Conservation (phyloP, 2,113 vertebrate species). For the Carollia perspicillata region DNA sequence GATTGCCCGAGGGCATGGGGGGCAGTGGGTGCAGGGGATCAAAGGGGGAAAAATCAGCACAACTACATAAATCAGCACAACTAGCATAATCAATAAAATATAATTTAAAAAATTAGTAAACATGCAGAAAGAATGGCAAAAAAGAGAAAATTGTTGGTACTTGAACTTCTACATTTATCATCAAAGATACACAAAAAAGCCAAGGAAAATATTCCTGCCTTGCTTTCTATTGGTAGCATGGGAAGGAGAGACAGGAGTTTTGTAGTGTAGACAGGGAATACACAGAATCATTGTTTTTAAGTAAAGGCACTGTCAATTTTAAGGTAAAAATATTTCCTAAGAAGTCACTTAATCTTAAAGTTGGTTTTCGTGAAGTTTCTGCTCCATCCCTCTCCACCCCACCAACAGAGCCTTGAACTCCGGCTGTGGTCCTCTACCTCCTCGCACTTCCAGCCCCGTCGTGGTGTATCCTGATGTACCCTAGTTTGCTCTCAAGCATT, state of each 20-base stretch:
- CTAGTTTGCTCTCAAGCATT: background rate
- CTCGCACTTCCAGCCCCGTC: background rate
- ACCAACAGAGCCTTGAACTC: background rate
- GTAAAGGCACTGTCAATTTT: background rate
- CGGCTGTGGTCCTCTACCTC: background rate
- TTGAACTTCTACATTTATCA: background rate
- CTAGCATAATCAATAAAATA: too few relatives aligned
- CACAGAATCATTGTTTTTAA: background rate
- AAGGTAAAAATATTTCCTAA: background rate
- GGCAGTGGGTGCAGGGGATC: too few relatives aligned
- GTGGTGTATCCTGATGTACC: background rate
- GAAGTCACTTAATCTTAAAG: background rate
- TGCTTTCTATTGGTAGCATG: background rate
- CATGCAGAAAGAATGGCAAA: too few relatives aligned
- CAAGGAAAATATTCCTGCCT: background rate
- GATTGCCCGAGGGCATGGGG: too few relatives aligned
- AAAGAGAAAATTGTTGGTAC: background rate
- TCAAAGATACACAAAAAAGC: background rate
- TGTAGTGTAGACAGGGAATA: background rate
- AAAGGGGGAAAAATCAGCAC: too few relatives aligned
- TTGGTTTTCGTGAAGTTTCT: background rate
- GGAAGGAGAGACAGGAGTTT: background rate
- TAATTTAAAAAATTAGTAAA: too few relatives aligned
- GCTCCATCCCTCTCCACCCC: fast-evolving
- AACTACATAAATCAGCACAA: too few relatives aligned